Evolutionary conservation across 2,888 invertebrate species (phyloP), one percentile per base, ranked within the genome.

Genomic region (Odontothrips loti): DNA sequence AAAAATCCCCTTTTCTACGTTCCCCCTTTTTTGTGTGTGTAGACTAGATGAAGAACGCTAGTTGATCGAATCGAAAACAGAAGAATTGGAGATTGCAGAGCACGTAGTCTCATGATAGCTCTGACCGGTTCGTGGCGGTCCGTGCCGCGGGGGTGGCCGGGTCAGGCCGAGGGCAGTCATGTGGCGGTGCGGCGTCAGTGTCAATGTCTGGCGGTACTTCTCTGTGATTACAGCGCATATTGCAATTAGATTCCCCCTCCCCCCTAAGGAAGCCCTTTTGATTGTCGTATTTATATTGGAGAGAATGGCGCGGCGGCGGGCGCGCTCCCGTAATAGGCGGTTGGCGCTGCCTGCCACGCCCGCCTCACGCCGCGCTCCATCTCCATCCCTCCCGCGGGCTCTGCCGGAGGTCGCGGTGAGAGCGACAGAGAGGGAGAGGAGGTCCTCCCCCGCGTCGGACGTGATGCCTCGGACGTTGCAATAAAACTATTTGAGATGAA

Each of bases 241-340:
- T 58, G 58, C 58, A 58, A 58, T 58, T 58, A 58, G 58, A 43
- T 6, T 58, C 15, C 15, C 2, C 51, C 17, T 15, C 51, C 51
- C 51, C 51, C 15, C 51, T 51, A 51, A 51, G 51, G 51, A 51
- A 51, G 58, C 58, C 58, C 58, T 58, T 58, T 1, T 58, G 58
- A 58, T 58, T 58, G 58, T 20, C 20, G 58, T 58, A 58, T 58
- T 58, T 58, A 58, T 58, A 58, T 58, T 58, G 58, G 58, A 58
- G 20, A 58, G 58, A 58, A 58, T 58, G 20, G 58, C 58, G 58
- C 20, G 58, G 58, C 58, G 58, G 58, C 58, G 15, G 17, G 20
- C 58, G 58, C 58, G 58, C 58, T 58, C 58, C 58, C 17, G 58
- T 58, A 58, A 58, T 58, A 58, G 58, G 58, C 58, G 58, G 58